Evolutionary conservation across 1,140 invertebrate genomes (phyloP).

Genomic region (Drosophila grimshawi): DNA sequence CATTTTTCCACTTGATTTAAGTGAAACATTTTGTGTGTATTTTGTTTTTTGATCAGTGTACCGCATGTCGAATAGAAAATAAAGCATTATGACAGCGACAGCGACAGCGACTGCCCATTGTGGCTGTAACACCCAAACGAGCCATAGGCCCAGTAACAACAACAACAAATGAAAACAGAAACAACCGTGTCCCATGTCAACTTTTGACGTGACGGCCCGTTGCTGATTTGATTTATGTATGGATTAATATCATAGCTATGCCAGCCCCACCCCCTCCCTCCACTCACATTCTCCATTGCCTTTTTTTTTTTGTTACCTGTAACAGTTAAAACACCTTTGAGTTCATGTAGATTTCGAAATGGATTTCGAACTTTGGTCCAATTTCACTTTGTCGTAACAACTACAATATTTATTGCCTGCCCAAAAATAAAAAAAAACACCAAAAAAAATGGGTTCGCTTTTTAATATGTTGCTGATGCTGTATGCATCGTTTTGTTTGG

Average conservation of each 20-base stretch:
- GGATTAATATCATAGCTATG: constrained; percentile 66
- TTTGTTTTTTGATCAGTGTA: background rate
- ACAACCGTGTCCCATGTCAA: constrained; percentile 42
- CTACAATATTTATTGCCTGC: constrained; percentile 16
- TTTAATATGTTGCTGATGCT: constrained; percentile 2
- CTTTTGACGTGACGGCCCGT: constrained; percentile 53
- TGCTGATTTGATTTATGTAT: constrained; percentile 63
- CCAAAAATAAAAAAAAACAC: background rate
- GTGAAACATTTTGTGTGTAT: background rate
- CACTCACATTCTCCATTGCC: constrained; percentile 16
- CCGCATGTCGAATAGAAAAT: constrained; percentile 14
- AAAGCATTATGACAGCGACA: constrained; percentile 5
- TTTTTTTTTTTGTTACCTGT: constrained; percentile 46
- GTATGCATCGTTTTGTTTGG: constrained; percentile 15
- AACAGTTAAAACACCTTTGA: constrained; percentile 40
- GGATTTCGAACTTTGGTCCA: constrained; percentile 75
- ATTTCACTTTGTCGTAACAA: constrained; percentile 69
- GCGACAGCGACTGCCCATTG: background rate
- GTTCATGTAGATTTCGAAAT: constrained; percentile 73
- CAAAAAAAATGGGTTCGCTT: constrained; percentile 10
- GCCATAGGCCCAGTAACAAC: constrained; percentile 3
- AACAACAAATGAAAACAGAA: background rate
- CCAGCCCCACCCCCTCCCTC: background rate
- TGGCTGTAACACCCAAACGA: background rate
- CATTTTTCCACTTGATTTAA: background rate